Evolutionary conservation across 2,797 vertebrate species (phyloP).

Genomic region (Sus cebifrons): DNA sequence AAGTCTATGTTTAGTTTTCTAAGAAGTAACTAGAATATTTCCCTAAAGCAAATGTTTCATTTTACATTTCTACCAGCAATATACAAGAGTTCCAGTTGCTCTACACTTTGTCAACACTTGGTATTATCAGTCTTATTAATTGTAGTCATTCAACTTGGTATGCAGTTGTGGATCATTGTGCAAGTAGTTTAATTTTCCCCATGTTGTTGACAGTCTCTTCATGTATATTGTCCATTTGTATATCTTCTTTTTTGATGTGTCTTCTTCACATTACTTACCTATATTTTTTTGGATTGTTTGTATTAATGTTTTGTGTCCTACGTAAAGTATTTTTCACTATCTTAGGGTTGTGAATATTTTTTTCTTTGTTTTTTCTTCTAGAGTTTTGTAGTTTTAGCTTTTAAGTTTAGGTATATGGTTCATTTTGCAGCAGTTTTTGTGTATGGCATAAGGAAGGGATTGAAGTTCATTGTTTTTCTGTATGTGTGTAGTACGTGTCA

Average conservation of each 20-base stretch:
- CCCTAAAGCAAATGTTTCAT: too few relatives aligned
- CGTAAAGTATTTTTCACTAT: not conserved
- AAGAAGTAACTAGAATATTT: too few relatives aligned
- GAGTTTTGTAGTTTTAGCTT: not conserved
- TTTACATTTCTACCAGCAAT: too few relatives aligned
- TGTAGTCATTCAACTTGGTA: not conserved
- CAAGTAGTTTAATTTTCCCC: not conserved
- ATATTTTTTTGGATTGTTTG: not conserved
- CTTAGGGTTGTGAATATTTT: slow-evolving; percentile 6
- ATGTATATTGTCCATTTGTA: not conserved
- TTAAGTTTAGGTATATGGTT: not conserved
- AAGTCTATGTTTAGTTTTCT: too few relatives aligned
- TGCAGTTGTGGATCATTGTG: not conserved
- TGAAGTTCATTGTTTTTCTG: not conserved
- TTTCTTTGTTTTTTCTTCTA: not conserved
- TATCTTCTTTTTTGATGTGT: not conserved
- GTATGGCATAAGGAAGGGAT: not conserved
- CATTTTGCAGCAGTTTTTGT: slow-evolving; percentile 20
- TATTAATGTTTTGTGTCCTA: not conserved
- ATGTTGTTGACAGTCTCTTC: not conserved
- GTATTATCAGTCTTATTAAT: not conserved
- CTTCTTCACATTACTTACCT: not conserved
- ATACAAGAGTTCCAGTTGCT: too few relatives aligned
- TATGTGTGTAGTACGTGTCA: not conserved
- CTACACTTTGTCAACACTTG: too few relatives aligned